Percentiles rank a stretch among this genome's conserved stretches.
These are phyloP conservation scores for Ardeotis arabs DNA, from an alignment of 2,113 vertebrate species.

Conservation along the genomic window DNA sequence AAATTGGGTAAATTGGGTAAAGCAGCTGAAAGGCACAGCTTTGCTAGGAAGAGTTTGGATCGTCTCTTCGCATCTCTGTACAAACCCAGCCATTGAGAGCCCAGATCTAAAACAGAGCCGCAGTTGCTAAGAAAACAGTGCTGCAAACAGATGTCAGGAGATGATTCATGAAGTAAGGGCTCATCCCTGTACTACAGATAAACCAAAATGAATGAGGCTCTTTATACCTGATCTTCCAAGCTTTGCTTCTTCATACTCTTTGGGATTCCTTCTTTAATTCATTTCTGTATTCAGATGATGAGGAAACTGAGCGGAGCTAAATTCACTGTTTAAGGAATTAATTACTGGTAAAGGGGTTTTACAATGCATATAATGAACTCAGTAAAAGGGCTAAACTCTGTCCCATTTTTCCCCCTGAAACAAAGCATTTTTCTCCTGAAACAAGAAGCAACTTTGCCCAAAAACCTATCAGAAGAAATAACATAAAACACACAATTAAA, in stretches of 20 bases:
- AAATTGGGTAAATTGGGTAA: background rate
- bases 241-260: background rate
- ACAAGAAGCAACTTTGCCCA: background rate
- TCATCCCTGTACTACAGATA: constrained; percentile 53
- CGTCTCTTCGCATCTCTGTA: background rate
- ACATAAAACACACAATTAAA: background rate
- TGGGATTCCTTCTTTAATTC: constrained; percentile 1
- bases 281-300: background rate
- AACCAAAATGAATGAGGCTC: constrained; percentile 49
- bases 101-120: constrained; percentile 42
- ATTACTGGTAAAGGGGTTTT: constrained; percentile 9
- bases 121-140: constrained; percentile 75
- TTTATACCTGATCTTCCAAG: constrained; percentile 54
- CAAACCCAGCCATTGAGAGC: constrained; percentile 37
- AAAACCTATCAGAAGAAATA: background rate
- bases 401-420: constrained; percentile 13
- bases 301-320: background rate
- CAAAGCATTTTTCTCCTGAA: background rate
- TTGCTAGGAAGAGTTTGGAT: background rate
- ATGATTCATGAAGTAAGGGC: constrained; percentile 64
- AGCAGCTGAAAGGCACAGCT: constrained; percentile 16
- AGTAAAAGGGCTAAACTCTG: constrained; percentile 11
- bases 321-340: constrained; percentile 25
- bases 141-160: constrained; percentile 42
- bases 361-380: background rate